Percentiles rank a stretch among this genome's conserved stretches.
phyloP scores from a whole-genome alignment of 2,797 vertebrate species.

The Enteromius thamalakanensis region DNA sequence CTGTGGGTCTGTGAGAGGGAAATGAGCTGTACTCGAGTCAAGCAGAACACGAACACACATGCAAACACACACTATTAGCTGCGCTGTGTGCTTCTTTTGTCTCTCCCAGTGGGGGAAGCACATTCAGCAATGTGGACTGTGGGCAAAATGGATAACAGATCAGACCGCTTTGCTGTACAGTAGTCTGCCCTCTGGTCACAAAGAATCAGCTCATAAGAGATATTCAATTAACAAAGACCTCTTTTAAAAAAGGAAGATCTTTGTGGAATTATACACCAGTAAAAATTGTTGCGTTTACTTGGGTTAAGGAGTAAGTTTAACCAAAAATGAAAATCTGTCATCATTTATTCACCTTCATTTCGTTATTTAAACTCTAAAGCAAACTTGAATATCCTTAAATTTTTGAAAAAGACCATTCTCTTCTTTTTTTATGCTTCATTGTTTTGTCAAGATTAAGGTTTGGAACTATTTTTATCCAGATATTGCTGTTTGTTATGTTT shows the following conservation, averaged over 20 bases:
- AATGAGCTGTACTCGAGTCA: conserved; percentile 39
- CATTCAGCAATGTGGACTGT: conserved; percentile 31
- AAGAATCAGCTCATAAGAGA: background rate
- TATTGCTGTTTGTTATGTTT: background rate
- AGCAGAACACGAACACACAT: conserved; percentile 23
- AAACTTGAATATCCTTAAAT: background rate
- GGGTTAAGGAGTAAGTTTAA: background rate
- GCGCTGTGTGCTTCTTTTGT: conserved; percentile 39
- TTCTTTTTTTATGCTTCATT: background rate
- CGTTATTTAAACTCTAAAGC: background rate
- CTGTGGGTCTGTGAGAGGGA: conserved; percentile 42
- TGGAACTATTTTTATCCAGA: background rate
- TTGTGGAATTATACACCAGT: background rate
- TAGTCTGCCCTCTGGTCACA: background rate
- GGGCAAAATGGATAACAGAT: conserved; percentile 20
- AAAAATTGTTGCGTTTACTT: background rate
- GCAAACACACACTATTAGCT: conserved; percentile 12
- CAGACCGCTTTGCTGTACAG: conserved; percentile 2
- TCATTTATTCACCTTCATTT: background rate
- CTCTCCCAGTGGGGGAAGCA: conserved; percentile 27
- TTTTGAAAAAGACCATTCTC: background rate
- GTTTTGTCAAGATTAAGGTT: background rate
- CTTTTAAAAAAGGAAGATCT: background rate
- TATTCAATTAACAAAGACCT: conserved; percentile 10
- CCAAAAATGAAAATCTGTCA: background rate